These are phyloP conservation scores for Sepioteuthis lessoniana DNA, from an alignment of 2,888 invertebrate species.

Conservation along the genomic window DNA sequence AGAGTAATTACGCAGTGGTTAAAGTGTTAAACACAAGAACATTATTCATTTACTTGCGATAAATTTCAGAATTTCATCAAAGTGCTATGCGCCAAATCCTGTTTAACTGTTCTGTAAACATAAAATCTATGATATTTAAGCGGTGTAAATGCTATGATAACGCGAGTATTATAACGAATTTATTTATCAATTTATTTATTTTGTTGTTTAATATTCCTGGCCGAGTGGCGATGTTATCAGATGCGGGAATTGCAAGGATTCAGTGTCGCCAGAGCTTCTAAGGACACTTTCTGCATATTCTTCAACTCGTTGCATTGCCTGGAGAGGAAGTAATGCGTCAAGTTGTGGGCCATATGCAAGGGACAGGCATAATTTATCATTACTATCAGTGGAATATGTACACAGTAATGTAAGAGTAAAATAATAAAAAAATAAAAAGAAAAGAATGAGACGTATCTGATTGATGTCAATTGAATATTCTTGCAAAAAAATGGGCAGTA, in stretches of 20 bases:
- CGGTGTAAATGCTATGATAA: background rate
- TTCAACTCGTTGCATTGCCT: background rate
- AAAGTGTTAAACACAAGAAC: too few relatives aligned
- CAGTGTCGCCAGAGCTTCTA: background rate
- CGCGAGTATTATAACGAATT: background rate
- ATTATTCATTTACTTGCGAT: too few relatives aligned
- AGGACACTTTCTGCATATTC: slow-evolving; percentile 33
- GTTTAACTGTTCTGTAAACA: too few relatives aligned
- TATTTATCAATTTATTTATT: background rate
- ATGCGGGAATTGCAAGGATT: background rate
- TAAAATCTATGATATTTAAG: background rate
- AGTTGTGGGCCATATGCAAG: background rate
- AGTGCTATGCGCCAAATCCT: too few relatives aligned
- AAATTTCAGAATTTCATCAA: too few relatives aligned
- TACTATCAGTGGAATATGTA: background rate
- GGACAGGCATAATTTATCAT: background rate
- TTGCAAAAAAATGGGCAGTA: background rate
- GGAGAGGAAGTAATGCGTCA: background rate
- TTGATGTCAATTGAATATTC: slow-evolving; percentile 11
- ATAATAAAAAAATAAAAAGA: background rate
- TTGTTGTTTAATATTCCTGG: background rate
- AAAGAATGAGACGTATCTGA: background rate
- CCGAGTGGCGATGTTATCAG: background rate
- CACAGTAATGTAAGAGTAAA: too few relatives aligned
- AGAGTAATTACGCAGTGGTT: too few relatives aligned